These are phyloP conservation scores for Nycticryphes semicollaris DNA, from an alignment of 2,113 vertebrate species.

Conservation along the genomic window DNA sequence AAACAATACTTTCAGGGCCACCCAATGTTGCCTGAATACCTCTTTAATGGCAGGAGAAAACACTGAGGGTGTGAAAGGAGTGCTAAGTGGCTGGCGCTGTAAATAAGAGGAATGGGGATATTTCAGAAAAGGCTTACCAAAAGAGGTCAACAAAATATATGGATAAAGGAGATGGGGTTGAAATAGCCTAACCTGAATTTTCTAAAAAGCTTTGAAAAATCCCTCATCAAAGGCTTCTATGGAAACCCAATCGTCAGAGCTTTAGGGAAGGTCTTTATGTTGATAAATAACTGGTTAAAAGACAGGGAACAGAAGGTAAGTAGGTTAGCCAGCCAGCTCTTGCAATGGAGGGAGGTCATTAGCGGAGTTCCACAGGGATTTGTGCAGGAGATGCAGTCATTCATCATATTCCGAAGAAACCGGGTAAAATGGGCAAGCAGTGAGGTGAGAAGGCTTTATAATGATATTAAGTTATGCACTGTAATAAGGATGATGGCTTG, in stretches of 20 bases:
- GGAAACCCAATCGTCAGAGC: slow-evolving; percentile 19
- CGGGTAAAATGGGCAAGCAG: not conserved
- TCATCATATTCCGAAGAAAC: slow-evolving; percentile 40
- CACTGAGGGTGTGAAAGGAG: not conserved
- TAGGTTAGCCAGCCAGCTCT: slow-evolving; percentile 31
- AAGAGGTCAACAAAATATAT: not conserved
- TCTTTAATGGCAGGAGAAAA: not conserved
- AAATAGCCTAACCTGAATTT: slow-evolving; percentile 40
- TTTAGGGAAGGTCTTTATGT: slow-evolving; percentile 41
- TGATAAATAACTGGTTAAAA: slow-evolving; percentile 56
- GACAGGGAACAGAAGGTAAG: slow-evolving; percentile 48
- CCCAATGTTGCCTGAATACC: not conserved
- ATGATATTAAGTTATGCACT: slow-evolving; percentile 30
- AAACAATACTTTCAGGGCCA: not conserved
- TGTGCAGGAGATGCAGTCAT: not conserved
- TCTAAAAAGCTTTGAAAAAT: slow-evolving; percentile 37
- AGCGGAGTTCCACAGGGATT: slow-evolving; percentile 17
- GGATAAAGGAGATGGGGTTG: not conserved
- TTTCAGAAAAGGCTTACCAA: slow-evolving; percentile 6
- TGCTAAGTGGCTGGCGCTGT: not conserved
- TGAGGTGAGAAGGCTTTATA: slow-evolving; percentile 18
- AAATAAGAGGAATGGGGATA: not conserved
- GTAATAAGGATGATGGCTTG: slow-evolving; percentile 22
- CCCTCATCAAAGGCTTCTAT: slow-evolving; percentile 17
- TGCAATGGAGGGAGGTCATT: slow-evolving; percentile 30